Evolutionary conservation across 2,113 vertebrate genomes (phyloP).

Genomic region (Etia nguti): DNA sequence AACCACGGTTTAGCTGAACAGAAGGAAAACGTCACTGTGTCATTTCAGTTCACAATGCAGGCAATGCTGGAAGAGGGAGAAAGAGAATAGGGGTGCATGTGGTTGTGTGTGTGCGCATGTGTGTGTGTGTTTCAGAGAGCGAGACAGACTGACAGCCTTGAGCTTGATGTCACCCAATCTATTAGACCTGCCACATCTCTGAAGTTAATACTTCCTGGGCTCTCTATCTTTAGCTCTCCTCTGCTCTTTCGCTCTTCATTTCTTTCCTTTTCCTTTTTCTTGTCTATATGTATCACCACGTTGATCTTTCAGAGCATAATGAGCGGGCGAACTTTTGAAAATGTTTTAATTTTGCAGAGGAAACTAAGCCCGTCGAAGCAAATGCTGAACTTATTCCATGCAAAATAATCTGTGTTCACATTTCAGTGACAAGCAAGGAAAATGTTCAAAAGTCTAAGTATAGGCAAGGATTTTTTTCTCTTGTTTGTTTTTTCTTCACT

Average conservation of each 20-base stretch:
- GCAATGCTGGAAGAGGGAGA: not conserved
- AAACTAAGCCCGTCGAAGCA: not conserved
- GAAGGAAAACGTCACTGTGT: not conserved
- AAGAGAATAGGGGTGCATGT: not conserved
- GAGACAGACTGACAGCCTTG: conserved; percentile 2
- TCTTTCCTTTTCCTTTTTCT: not conserved
- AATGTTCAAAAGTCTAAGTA: not conserved
- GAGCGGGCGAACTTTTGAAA: not conserved
- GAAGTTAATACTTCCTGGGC: not conserved
- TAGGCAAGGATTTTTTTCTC: not conserved
- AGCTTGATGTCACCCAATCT: conserved; percentile 21
- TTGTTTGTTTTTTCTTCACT: not conserved
- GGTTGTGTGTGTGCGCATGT: not conserved
- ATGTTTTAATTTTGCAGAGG: not conserved
- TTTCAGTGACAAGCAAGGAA: not conserved
- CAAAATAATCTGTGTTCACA: not conserved
- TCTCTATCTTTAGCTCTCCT: conserved; percentile 24
- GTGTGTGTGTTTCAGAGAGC: not conserved
- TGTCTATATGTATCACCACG: not conserved
- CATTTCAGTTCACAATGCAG: conserved; percentile 19
- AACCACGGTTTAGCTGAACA: not conserved
- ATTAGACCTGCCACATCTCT: conserved; percentile 29
- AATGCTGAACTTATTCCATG: not conserved
- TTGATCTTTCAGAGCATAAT: not conserved
- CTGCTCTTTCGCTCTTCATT: not conserved